Conservation (phyloP, 2,113 vertebrate species). For the Recurvirostra avosetta region DNA sequence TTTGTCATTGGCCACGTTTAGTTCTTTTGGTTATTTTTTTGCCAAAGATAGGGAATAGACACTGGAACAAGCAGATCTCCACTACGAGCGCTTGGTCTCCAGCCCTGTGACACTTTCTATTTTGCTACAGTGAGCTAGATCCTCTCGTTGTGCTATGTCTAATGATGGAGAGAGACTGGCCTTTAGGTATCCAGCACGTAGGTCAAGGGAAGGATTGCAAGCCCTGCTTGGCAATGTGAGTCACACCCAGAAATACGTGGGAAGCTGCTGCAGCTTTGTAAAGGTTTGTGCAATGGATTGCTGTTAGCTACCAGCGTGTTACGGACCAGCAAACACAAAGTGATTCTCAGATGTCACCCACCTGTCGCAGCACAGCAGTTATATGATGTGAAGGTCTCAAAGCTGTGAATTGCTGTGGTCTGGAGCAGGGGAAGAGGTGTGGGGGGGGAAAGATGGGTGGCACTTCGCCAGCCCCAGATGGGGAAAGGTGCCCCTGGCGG, state of each 20-base stretch:
- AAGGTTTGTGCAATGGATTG: fast-evolving
- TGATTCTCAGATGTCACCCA: not conserved
- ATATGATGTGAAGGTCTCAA: not conserved
- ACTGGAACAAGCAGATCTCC: not conserved
- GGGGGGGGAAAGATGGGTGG: not conserved
- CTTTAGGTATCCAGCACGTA: not conserved
- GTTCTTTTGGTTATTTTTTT: not conserved
- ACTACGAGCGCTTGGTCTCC: not conserved
- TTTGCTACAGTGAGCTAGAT: not conserved
- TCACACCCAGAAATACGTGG: not conserved
- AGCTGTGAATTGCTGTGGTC: not conserved
- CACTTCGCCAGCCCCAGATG: not conserved
- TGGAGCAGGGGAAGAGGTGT: not conserved
- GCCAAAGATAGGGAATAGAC: not conserved
- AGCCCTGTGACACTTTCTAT: not conserved
- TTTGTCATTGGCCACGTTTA: not conserved
- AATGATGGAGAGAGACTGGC: not conserved
- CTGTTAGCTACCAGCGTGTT: not conserved
- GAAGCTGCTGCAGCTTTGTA: not conserved
- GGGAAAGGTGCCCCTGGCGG: not conserved
- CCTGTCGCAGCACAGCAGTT: not conserved
- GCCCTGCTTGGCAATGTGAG: not conserved
- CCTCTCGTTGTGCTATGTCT: not conserved
- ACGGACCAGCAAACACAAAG: not conserved
- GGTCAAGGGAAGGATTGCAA: not conserved